Evolutionary conservation across 2,797 vertebrate genomes (phyloP).

Genomic region (Denticeps clupeoides): DNA sequence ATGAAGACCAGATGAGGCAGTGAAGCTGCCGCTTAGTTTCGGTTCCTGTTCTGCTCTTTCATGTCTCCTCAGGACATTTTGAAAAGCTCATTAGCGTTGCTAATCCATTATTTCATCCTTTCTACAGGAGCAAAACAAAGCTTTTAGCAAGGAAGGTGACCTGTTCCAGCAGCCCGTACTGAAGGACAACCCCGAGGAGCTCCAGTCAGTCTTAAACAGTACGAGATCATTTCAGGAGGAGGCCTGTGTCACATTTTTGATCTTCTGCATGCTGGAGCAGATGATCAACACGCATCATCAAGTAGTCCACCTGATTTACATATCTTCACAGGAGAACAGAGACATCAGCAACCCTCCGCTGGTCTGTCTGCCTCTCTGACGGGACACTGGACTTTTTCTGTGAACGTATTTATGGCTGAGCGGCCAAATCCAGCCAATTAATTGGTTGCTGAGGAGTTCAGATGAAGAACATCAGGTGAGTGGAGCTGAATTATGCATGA

Average conservation of each 20-base stretch:
- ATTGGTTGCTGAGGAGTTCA: constrained; percentile 53
- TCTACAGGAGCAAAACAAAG: constrained; percentile 27
- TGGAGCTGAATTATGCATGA: constrained; percentile 59
- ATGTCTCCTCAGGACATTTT: constrained; percentile 17
- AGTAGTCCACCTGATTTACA: constrained; percentile 54
- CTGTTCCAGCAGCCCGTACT: constrained; percentile 7
- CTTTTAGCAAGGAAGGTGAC: constrained; percentile 49
- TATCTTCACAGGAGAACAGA: constrained; percentile 36
- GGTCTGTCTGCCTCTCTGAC: constrained; percentile 4
- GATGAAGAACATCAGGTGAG: constrained; percentile 64
- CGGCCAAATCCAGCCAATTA: constrained; percentile 50
- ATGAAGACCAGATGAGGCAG: background rate
- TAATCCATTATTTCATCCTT: constrained; percentile 28
- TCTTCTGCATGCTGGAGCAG: constrained; percentile 51
- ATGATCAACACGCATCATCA: constrained; percentile 60
- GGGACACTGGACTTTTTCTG: too few species aligned
- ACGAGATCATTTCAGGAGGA: too few species aligned
- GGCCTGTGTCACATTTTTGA: constrained; percentile 48
- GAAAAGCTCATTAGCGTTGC: constrained; percentile 50
- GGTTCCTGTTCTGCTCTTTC: constrained; percentile 11
- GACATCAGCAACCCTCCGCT: constrained; percentile 9
- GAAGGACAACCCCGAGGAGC: background rate
- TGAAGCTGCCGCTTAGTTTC: background rate
- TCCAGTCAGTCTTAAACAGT: too few species aligned
- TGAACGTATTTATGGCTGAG: too few species aligned